Evolutionary conservation across 2,797 vertebrate genomes (phyloP).

Genomic region (Sarcoramphus papa): DNA sequence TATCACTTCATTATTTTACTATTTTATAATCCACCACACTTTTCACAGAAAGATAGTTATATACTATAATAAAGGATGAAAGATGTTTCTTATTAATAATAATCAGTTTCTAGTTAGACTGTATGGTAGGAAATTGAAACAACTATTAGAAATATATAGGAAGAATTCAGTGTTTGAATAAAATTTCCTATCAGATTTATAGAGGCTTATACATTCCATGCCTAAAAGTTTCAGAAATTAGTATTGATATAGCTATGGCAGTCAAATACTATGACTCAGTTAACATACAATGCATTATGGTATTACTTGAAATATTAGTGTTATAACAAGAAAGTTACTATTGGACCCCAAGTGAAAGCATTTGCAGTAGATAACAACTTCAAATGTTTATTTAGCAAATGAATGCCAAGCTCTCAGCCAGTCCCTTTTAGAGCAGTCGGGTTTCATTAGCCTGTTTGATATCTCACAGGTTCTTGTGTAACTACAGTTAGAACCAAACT

Average conservation of each 20-base stretch:
- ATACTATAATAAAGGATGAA: background rate
- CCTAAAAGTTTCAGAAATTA: constrained; percentile 32
- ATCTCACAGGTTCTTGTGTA: background rate
- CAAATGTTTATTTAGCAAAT: constrained; percentile 13
- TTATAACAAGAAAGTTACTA: constrained; percentile 3
- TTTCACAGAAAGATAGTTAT: background rate
- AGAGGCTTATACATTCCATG: constrained; percentile 4
- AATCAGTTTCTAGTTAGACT: background rate
- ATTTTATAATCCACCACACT: background rate
- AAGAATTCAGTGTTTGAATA: too few species aligned
- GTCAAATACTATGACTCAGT: background rate
- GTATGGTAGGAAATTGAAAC: constrained; percentile 2
- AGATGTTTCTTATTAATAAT: background rate
- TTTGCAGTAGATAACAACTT: constrained; percentile 7
- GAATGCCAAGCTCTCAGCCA: background rate
- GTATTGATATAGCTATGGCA: background rate
- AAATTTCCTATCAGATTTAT: background rate
- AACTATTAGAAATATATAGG: background rate
- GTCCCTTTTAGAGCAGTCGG: background rate
- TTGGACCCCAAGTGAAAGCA: background rate
- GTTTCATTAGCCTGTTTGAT: constrained; percentile 16
- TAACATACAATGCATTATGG: background rate
- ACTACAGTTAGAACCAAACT: background rate
- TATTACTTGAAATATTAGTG: background rate
- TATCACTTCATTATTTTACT: background rate